Evolutionary conservation across 2,113 vertebrate species (phyloP).

Genomic region (Terrapene triunguis): DNA sequence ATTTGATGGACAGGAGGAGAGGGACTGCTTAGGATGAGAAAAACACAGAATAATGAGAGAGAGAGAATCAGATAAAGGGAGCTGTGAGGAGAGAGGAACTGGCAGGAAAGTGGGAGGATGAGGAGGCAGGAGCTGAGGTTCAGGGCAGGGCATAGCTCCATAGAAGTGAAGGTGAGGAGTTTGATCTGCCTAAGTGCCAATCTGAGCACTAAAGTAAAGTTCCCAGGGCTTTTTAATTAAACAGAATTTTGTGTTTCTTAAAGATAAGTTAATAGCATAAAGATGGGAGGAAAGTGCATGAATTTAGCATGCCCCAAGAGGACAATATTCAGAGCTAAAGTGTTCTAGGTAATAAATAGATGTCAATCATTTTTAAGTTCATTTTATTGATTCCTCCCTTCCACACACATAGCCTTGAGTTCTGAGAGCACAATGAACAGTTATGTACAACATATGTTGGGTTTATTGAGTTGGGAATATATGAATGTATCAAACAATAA

Average conservation of each 20-base stretch:
- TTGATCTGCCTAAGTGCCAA: background rate
- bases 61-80: background rate
- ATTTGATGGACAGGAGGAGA: background rate
- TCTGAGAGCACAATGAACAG: background rate
- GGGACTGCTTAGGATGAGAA: background rate
- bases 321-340: background rate
- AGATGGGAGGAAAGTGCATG: rapidly evolving
- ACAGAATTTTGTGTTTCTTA: background rate
- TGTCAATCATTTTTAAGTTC: background rate
- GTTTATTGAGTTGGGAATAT: conserved; percentile 11
- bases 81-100: background rate
- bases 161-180: background rate
- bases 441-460: background rate
- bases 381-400: background rate
- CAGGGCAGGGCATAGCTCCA: background rate
- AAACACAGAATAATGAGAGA: background rate
- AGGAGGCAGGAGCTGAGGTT: background rate
- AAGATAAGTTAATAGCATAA: background rate
- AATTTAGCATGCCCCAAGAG: background rate
- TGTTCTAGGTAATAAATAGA: conserved; percentile 11
- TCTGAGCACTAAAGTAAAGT: background rate
- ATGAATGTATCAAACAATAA: background rate
- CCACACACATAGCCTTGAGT: background rate
- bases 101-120: background rate
- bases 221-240: background rate